A percentile compares a stretch with the other conserved stretches of the same genome.
Conservation (phyloP, 1,140 invertebrate genomes). For the Macrosteles quadrilineatus region DNA sequence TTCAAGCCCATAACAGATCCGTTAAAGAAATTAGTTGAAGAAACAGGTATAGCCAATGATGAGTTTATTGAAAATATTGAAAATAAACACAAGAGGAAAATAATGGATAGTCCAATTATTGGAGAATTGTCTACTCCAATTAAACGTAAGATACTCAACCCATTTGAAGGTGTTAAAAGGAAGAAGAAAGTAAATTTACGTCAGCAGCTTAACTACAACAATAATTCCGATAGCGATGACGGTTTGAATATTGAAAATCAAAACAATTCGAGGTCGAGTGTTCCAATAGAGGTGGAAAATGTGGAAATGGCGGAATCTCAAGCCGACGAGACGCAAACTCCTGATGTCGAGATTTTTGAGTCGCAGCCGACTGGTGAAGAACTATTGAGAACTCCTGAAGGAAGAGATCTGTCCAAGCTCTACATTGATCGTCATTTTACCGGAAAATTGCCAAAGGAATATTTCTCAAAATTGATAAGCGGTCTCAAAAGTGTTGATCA, state of each 20-base stretch:
- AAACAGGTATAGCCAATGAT: neutral
- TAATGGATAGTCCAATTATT: too few species aligned
- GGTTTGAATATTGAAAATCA: too few species aligned
- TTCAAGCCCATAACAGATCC: neutral
- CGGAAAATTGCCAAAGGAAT: constrained; percentile 1
- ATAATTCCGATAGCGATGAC: too few species aligned
- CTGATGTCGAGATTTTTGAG: neutral
- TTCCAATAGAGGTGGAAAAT: too few species aligned
- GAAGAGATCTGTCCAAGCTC: neutral
- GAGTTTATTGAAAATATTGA: constrained; percentile 7
- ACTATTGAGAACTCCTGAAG: neutral
- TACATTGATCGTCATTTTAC: neutral
- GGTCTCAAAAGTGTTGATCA: neutral
- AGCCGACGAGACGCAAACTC: neutral
- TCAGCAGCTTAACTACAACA: too few species aligned
- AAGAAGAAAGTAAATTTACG: neutral
- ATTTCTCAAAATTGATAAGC: constrained; percentile 10
- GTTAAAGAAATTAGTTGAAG: neutral
- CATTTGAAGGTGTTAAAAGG: constrained; percentile 2
- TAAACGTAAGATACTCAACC: neutral
- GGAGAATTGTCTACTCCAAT: neutral
- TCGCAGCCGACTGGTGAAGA: neutral
- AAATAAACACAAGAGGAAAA: constrained; percentile 26
- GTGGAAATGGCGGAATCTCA: neutral
- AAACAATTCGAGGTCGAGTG: too few species aligned